Evolutionary conservation across 2,797 vertebrate species (phyloP).

Genomic region (Cossypha dichroa): DNA sequence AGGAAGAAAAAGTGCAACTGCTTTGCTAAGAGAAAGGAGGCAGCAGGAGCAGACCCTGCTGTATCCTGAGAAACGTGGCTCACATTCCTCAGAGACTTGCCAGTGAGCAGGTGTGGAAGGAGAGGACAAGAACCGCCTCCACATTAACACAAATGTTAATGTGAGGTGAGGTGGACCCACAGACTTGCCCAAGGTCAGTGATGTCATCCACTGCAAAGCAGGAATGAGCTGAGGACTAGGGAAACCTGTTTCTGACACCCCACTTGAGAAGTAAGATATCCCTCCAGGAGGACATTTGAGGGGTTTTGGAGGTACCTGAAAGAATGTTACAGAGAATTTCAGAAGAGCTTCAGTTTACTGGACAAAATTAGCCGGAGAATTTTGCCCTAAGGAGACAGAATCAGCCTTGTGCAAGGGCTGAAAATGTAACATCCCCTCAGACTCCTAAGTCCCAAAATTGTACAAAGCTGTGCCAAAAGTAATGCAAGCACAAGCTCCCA

Average conservation of each 20-base stretch:
- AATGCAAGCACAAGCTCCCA: neutral
- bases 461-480: neutral
- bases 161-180: constrained; percentile 18
- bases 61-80: neutral
- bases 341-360: neutral
- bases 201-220: constrained; percentile 31
- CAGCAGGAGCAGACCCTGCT: neutral
- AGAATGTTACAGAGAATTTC: neutral
- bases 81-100: neutral
- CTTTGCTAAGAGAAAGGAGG: neutral
- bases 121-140: neutral
- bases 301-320: neutral
- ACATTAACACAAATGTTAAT: neutral
- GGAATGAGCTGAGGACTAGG: constrained; percentile 3
- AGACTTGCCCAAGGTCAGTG: constrained; percentile 38
- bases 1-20: neutral
- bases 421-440: neutral
- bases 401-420: neutral
- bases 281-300: neutral
- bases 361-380: neutral
- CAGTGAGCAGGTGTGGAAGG: neutral
- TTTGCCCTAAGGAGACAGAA: neutral
- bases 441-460: neutral
- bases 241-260: constrained; percentile 31
- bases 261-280: neutral